phyloP scores from a whole-genome alignment of 2,113 vertebrate genomes.

The Mobula birostris region DNA sequence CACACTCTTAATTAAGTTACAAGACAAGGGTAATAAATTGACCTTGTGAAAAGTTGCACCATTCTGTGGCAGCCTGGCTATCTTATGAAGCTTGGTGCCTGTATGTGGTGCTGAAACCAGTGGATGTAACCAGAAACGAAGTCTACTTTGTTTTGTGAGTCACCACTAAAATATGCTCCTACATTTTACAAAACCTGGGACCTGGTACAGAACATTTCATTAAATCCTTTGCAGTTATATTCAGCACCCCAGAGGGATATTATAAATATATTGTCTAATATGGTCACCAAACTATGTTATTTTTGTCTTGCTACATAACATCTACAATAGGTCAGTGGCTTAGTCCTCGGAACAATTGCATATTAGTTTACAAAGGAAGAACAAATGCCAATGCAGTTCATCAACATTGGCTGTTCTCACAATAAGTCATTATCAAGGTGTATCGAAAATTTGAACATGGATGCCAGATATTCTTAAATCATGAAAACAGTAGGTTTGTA shows the following conservation, averaged over 20 bases:
- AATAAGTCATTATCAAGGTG: slow-evolving; percentile 32
- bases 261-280: slow-evolving; percentile 35
- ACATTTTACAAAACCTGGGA: slow-evolving; percentile 29
- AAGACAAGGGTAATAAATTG: not conserved
- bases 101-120: not conserved
- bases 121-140: slow-evolving; percentile 18
- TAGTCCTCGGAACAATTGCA: not conserved
- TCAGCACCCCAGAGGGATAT: slow-evolving; percentile 30
- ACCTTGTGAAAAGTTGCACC: not conserved
- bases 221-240: slow-evolving; percentile 34
- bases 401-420: slow-evolving; percentile 14
- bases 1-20: not conserved
- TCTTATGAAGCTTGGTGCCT: not conserved
- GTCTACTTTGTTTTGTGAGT: slow-evolving; percentile 10
- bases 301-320: slow-evolving; percentile 29
- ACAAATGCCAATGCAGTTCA: not conserved
- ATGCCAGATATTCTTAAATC: slow-evolving; percentile 25
- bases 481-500: slow-evolving; percentile 5
- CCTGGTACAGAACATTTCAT: slow-evolving; percentile 27
- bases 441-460: not conserved
- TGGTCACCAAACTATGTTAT: slow-evolving; percentile 17
- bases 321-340: slow-evolving; percentile 11
- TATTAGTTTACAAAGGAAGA: not conserved
- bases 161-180: slow-evolving; percentile 13
- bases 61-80: not conserved